These are phyloP conservation scores for Sula dactylatra DNA, from an alignment of 2,113 vertebrate species.

Conservation along the genomic window DNA sequence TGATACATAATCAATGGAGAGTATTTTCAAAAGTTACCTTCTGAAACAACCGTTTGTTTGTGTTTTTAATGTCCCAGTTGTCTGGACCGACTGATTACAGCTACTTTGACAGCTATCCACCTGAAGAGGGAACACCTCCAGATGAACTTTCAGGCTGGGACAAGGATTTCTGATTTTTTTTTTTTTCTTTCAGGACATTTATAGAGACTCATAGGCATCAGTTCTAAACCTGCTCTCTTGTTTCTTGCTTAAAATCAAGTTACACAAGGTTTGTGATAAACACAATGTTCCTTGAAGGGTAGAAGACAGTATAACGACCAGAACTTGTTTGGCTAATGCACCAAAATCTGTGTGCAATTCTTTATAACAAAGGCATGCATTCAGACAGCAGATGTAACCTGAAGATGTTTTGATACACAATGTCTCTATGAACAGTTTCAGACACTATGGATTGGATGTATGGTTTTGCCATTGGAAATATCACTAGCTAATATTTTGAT, in stretches of 20 bases:
- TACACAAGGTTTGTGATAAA: background rate
- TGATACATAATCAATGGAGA: background rate
- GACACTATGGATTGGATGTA: fast-evolving
- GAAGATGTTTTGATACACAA: background rate
- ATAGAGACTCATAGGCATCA: background rate
- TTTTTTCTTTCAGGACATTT: background rate
- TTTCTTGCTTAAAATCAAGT: background rate
- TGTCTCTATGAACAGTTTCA: background rate
- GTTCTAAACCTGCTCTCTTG: background rate
- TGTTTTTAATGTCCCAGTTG: slow-evolving; percentile 73
- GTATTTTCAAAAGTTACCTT: background rate
- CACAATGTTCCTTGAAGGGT: background rate
- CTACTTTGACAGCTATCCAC: slow-evolving; percentile 90
- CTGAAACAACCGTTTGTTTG: background rate
- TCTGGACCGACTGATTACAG: slow-evolving; percentile 87
- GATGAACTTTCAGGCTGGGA: slow-evolving; percentile 96
- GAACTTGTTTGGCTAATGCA: background rate
- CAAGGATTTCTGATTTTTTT: slow-evolving; percentile 84
- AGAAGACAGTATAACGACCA: background rate
- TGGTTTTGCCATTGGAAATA: background rate
- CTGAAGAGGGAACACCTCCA: slow-evolving; percentile 86
- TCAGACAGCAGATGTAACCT: background rate
- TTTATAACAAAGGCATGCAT: background rate
- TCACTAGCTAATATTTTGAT: background rate
- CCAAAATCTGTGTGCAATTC: background rate